Evolutionary conservation across 2,113 vertebrate genomes (phyloP).

Genomic region (Myxocyprinus asiaticus): DNA sequence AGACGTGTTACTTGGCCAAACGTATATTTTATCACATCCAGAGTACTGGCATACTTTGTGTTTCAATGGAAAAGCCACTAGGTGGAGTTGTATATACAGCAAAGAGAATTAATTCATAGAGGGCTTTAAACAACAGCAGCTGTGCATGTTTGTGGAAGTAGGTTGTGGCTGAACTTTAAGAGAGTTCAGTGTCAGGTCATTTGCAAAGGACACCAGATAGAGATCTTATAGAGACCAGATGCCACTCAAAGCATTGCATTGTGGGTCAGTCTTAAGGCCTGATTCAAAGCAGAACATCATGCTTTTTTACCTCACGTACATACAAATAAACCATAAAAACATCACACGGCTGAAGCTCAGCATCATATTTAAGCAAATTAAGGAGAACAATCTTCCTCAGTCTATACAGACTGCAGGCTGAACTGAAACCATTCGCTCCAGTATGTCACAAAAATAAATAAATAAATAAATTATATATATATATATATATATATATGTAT

Average conservation of each 20-base stretch:
- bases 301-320: not conserved
- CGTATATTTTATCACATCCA: too few relatives aligned
- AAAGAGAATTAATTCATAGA: not conserved
- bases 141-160: not conserved
- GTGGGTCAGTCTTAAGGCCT: not conserved
- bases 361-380: not conserved
- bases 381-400: constrained; percentile 7
- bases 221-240: not conserved
- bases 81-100: constrained; percentile 20
- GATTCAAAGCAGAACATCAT: not conserved
- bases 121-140: constrained; percentile 3
- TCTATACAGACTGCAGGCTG: not conserved
- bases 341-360: not conserved
- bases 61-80: constrained; percentile 8
- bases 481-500: too few relatives aligned
- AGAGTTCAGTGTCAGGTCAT: not conserved
- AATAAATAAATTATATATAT: too few relatives aligned
- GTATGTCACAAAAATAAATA: not conserved
- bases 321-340: too few relatives aligned
- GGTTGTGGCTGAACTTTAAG: constrained; percentile 21
- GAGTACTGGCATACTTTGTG: not conserved
- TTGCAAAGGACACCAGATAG: not conserved
- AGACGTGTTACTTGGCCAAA: too few relatives aligned
- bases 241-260: not conserved
- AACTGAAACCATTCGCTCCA: not conserved